Evolutionary conservation across 1,140 invertebrate genomes (phyloP).

Genomic region (Zaprionus davidi): DNA sequence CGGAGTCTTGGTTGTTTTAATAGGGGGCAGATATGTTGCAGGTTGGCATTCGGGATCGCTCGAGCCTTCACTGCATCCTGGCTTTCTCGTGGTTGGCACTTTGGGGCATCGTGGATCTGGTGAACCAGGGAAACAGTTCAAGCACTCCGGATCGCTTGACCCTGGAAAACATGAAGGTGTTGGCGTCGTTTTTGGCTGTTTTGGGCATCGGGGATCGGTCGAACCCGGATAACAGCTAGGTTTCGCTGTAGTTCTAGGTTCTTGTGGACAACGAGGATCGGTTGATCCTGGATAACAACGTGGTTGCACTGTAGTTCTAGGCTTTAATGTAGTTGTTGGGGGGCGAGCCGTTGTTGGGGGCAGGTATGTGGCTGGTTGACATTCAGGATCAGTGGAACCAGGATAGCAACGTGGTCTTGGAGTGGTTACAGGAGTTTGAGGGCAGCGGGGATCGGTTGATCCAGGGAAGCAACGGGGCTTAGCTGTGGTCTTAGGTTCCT

Average conservation of each 20-base stretch:
- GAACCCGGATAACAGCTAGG: constrained; percentile 85
- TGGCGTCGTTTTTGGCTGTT: constrained; percentile 21
- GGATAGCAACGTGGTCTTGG: neutral
- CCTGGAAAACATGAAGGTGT: constrained; percentile 69
- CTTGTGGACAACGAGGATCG: constrained; percentile 6
- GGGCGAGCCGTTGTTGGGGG: too few species aligned
- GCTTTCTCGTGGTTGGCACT: constrained; percentile 80
- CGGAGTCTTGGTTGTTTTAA: constrained; percentile 38
- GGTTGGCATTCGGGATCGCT: constrained; percentile 49
- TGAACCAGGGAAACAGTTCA: constrained; percentile 73
- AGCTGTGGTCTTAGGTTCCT: neutral
- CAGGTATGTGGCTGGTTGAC: too few species aligned
- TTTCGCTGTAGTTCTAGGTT: constrained; percentile 34
- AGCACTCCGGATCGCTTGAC: constrained; percentile 35
- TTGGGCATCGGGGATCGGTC: constrained; percentile 31
- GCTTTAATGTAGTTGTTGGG: neutral
- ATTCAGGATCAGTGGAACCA: neutral
- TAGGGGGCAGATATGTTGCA: constrained; percentile 41
- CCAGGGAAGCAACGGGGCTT: constrained; percentile 51
- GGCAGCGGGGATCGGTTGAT: constrained; percentile 5
- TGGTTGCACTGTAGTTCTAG: constrained; percentile 6
- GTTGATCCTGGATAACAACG: constrained; percentile 14
- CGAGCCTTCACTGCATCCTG: constrained; percentile 51
- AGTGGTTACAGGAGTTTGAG: neutral
- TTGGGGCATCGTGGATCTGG: constrained; percentile 74